A percentile compares a stretch with the other conserved stretches of the same genome.
These are phyloP conservation scores for Melanotaenia pygmaea DNA, from an alignment of 2,797 vertebrate species.

Conservation along the genomic window DNA sequence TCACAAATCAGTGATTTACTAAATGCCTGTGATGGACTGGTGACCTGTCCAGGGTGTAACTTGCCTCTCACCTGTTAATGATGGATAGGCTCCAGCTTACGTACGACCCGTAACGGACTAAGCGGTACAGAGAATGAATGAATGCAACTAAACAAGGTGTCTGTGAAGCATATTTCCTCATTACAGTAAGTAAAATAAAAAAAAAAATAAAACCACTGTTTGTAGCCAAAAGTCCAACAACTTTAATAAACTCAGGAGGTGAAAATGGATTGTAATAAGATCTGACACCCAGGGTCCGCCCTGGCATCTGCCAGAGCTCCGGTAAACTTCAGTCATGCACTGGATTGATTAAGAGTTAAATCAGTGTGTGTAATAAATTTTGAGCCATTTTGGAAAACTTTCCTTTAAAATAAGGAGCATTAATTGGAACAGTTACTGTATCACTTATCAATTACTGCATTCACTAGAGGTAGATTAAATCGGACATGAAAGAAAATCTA, in stretches of 20 bases:
- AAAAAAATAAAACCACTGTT: constrained; percentile 16
- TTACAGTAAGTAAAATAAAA: constrained; percentile 36
- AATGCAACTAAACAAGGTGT: constrained; percentile 36
- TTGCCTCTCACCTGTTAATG: no score
- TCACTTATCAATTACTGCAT: constrained; percentile 11
- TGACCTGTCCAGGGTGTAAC: no score
- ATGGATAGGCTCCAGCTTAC: no score
- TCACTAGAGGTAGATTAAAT: constrained; percentile 22
- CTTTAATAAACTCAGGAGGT: constrained; percentile 71
- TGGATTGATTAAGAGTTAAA: constrained; percentile 67
- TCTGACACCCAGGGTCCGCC: constrained; percentile 52
- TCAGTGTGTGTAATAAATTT: constrained; percentile 50
- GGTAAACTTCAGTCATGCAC: constrained; percentile 51
- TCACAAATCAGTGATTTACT: constrained; percentile 39
- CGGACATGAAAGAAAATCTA: constrained; percentile 3
- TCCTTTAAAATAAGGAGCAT: constrained; percentile 13
- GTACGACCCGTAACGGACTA: no score
- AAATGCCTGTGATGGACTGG: constrained; percentile 12
- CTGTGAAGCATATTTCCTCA: constrained; percentile 43
- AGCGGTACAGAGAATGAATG: no score
- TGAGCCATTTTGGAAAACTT: constrained; percentile 36
- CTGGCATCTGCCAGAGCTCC: constrained; percentile 62
- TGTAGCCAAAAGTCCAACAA: constrained; percentile 49
- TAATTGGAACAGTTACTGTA: not conserved
- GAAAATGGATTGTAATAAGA: constrained; percentile 68